Conservation (phyloP, 2,797 vertebrate genomes). For the Graptemys geographica region DNA sequence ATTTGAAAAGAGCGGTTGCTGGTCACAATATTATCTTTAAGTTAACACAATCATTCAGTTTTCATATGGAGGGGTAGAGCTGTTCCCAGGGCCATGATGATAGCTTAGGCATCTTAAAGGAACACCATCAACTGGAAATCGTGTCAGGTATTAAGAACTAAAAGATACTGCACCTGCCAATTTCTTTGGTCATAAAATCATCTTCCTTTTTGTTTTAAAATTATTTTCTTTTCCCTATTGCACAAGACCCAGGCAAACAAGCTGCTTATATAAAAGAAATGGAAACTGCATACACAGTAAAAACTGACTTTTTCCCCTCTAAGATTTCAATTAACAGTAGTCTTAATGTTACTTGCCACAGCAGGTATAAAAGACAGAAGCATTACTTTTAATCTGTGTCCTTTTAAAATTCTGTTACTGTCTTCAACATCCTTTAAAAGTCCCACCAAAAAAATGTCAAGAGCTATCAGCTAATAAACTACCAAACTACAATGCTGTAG, state of each 20-base stretch:
- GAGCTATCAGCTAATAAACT: slow-evolving; percentile 34
- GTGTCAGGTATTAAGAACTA: not conserved
- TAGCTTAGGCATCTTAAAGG: not conserved
- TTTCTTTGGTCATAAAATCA: not conserved
- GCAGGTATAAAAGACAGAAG: not conserved
- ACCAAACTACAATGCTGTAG: slow-evolving; percentile 31
- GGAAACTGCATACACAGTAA: not conserved
- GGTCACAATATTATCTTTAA: not conserved
- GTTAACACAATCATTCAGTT: not conserved
- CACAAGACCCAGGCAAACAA: not conserved
- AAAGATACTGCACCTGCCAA: not conserved
- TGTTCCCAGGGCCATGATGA: not conserved
- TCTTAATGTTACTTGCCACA: not conserved
- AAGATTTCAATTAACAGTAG: not conserved
- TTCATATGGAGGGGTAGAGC: not conserved
- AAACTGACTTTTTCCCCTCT: not conserved
- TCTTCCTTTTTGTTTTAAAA: not conserved
- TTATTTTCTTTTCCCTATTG: not conserved
- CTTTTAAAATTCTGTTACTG: slow-evolving; percentile 25
- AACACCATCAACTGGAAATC: not conserved
- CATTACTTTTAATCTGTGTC: not conserved
- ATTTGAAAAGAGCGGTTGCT: not conserved
- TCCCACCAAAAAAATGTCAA: slow-evolving; percentile 24
- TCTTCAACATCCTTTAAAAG: slow-evolving; percentile 21
- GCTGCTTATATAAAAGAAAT: not conserved